phyloP scores from a whole-genome alignment of 2,888 invertebrate species.

The Drosophila niveifrons region DNA sequence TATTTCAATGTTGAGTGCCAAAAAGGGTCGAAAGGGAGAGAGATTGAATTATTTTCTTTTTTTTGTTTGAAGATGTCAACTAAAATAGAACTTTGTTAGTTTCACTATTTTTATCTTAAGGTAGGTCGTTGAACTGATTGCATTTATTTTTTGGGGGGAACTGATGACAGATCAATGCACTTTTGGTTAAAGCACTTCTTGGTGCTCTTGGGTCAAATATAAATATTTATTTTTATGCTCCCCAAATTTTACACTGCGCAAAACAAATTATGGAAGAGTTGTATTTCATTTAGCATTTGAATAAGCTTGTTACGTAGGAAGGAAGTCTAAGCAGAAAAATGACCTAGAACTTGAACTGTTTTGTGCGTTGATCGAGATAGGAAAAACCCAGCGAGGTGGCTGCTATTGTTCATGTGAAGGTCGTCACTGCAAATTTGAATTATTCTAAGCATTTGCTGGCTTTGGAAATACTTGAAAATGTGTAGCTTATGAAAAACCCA shows the following conservation, averaged over 20 bases:
- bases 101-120: slow-evolving; percentile 46
- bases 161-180: slow-evolving; percentile 44
- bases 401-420: slow-evolving; percentile 20
- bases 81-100: slow-evolving; percentile 25
- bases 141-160: background rate
- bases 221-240: slow-evolving; percentile 1
- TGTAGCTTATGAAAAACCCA: too few species aligned
- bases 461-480: background rate
- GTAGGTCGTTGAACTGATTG: slow-evolving; percentile 68
- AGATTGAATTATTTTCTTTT: slow-evolving; percentile 2
- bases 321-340: slow-evolving; percentile 64
- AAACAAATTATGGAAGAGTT: slow-evolving; percentile 12
- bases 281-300: slow-evolving; percentile 51
- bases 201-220: background rate
- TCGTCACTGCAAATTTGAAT: slow-evolving; percentile 14
- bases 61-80: background rate
- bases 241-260: slow-evolving; percentile 37
- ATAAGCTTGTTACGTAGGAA: slow-evolving; percentile 45
- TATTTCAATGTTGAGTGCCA: slow-evolving; percentile 24
- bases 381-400: slow-evolving; percentile 20
- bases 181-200: slow-evolving; percentile 21
- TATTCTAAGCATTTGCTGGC: slow-evolving; percentile 13
- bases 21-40: slow-evolving; percentile 43
- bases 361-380: slow-evolving; percentile 44
- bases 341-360: slow-evolving; percentile 74